Percentiles rank a stretch among this genome's conserved stretches.
These are phyloP conservation scores for Synanthedon andrenaeformis DNA, from an alignment of 2,888 invertebrate species.

Conservation along the genomic window DNA sequence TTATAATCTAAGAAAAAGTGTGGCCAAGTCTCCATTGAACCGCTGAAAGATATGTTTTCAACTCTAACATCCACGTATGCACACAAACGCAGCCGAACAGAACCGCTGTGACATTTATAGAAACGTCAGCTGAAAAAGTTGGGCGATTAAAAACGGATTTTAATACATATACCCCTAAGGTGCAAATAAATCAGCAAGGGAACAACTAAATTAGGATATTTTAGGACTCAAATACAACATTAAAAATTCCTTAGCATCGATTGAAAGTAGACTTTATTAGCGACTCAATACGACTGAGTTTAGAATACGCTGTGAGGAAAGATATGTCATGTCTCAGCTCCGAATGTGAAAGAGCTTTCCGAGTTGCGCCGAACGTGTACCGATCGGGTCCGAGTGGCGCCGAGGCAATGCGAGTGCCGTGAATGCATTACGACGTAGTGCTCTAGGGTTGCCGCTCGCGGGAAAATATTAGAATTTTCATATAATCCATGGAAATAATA, in stretches of 20 bases:
- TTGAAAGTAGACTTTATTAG: not conserved
- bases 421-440: constrained; percentile 63
- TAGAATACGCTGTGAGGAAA: constrained; percentile 19
- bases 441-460: constrained; percentile 35
- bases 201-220: constrained; percentile 50
- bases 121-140: constrained; percentile 60
- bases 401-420: constrained; percentile 57
- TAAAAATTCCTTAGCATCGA: constrained; percentile 22
- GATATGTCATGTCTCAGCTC: constrained; percentile 56
- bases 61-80: constrained; percentile 24
- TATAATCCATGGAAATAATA: too few relatives aligned
- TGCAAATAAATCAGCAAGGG: not conserved
- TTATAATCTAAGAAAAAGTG: constrained; percentile 22
- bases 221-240: constrained; percentile 55
- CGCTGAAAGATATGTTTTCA: constrained; percentile 55
- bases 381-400: constrained; percentile 66
- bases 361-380: constrained; percentile 57
- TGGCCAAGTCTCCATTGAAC: constrained; percentile 38
- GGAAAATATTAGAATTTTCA: not conserved
- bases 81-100: constrained; percentile 13
- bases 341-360: constrained; percentile 63
- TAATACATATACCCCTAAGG: constrained; percentile 19
- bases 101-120: constrained; percentile 47
- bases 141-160: constrained; percentile 20
- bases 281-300: constrained; percentile 12